phyloP scores from a whole-genome alignment of 2,888 invertebrate genomes.

The Octonoba sinensis region DNA sequence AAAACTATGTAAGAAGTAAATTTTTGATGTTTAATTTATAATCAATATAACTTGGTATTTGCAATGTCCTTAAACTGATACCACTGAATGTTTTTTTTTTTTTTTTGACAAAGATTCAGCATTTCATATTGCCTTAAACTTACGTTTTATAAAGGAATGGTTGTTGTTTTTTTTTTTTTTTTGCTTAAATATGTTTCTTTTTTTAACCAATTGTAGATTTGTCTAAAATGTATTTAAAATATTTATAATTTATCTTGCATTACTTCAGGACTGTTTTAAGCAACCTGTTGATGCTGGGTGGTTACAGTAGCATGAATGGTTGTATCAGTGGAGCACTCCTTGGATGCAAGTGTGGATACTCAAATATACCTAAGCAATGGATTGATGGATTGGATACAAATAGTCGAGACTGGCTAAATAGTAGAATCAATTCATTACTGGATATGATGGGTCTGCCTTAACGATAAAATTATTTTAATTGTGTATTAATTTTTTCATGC shows the following conservation, averaged over 20 bases:
- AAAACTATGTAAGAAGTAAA: too few species aligned
- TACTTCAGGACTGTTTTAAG: conserved; percentile 68
- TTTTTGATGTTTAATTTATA: too few species aligned
- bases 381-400: conserved; percentile 68
- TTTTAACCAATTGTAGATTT: too few species aligned
- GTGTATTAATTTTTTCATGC: background rate
- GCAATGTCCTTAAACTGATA: too few species aligned
- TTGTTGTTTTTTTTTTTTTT: too few species aligned
- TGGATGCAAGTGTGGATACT: conserved; percentile 70
- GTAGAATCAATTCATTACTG: conserved; percentile 70
- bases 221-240: too few species aligned
- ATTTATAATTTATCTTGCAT: background rate
- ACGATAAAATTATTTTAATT: conserved; percentile 23
- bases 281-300: conserved; percentile 69
- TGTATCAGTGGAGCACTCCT: conserved; percentile 71
- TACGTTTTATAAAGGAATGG: too few species aligned
- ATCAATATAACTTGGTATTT: too few species aligned
- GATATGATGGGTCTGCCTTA: conserved; percentile 72
- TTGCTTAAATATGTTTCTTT: too few species aligned
- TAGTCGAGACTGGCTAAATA: conserved; percentile 69
- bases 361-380: conserved; percentile 69
- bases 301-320: conserved; percentile 70
- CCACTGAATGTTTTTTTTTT: too few species aligned
- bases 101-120: too few species aligned
- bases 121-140: too few species aligned